Evolutionary conservation across 2,888 invertebrate species (phyloP).

Genomic region (Dicycla oo): DNA sequence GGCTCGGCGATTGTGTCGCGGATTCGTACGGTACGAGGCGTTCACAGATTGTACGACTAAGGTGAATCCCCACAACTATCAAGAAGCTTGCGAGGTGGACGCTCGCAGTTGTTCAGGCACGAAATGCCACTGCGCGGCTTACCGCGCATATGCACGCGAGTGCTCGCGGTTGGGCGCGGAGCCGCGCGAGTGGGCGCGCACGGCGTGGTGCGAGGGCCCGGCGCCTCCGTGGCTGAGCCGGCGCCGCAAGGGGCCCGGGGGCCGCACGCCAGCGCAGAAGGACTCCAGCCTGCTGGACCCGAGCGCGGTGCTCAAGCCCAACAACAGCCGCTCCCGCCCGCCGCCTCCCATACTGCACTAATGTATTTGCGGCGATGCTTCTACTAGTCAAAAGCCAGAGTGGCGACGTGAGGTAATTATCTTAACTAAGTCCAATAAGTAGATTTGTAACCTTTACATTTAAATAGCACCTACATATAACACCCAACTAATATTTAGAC

Average conservation of each 20-base stretch:
- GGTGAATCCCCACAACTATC: constrained; percentile 95
- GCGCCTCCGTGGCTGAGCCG: constrained; percentile 82
- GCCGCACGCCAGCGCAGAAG: constrained; percentile 58
- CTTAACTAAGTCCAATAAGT: neutral
- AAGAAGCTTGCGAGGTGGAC: constrained; percentile 96
- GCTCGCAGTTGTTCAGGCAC: constrained; percentile 96
- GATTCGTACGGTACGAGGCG: constrained; percentile 87
- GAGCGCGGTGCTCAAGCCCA: constrained; percentile 78
- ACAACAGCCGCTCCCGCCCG: constrained; percentile 80
- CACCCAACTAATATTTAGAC: constrained; percentile 4
- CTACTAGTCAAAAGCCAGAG: constrained; percentile 89
- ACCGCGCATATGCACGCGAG: constrained; percentile 97
- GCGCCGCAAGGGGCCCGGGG: constrained; percentile 70
- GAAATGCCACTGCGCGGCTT: constrained; percentile 96
- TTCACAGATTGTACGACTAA: constrained; percentile 95
- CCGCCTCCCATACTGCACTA: constrained; percentile 87
- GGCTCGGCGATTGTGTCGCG: constrained; percentile 88
- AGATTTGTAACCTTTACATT: neutral
- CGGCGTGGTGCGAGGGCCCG: constrained; percentile 91
- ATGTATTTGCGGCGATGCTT: constrained; percentile 73
- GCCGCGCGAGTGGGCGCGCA: constrained; percentile 93
- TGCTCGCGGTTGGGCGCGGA: constrained; percentile 94
- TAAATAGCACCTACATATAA: constrained; percentile 4
- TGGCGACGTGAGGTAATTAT: constrained; percentile 82
- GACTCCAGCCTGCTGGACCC: constrained; percentile 74